phyloP scores from a whole-genome alignment of 1,140 invertebrate genomes.

The Drosophila hydei region DNA sequence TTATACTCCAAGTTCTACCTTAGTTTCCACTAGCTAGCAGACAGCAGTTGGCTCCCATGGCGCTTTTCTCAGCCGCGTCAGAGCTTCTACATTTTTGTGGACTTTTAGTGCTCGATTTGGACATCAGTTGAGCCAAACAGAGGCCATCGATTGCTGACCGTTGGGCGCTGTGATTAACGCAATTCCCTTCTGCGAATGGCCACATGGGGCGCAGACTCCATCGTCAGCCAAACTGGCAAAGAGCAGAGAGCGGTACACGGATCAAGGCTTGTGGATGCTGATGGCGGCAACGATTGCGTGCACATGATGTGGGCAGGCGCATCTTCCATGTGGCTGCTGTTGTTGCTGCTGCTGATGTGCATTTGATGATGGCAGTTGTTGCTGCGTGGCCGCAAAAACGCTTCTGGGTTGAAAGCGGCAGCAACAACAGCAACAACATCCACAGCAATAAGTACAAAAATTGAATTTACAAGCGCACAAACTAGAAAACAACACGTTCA shows the following conservation, averaged over 20 bases:
- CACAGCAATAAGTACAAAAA: slow-evolving; percentile 4
- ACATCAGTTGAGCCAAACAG: slow-evolving; percentile 19
- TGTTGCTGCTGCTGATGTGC: slow-evolving; percentile 28
- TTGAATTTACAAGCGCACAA: slow-evolving; percentile 40
- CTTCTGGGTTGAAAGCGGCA: slow-evolving; percentile 42
- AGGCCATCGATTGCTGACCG: slow-evolving; percentile 32
- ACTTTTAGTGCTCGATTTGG: no score
- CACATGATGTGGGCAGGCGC: slow-evolving; percentile 45
- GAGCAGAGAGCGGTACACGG: background rate
- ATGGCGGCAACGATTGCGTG: slow-evolving; percentile 48
- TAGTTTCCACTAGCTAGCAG: background rate
- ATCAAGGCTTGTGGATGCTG: slow-evolving; percentile 40
- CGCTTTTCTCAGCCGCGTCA: slow-evolving; percentile 21
- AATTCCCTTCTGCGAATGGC: slow-evolving; percentile 35
- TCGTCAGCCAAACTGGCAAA: background rate
- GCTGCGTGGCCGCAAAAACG: slow-evolving; percentile 42
- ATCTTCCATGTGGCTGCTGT: slow-evolving; percentile 26
- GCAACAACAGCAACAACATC: slow-evolving; percentile 18
- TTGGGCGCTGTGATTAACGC: slow-evolving; percentile 36
- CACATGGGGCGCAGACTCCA: slow-evolving; percentile 39
- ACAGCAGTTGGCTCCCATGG: slow-evolving; percentile 27
- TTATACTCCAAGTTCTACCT: no score
- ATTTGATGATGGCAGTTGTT: slow-evolving; percentile 37
- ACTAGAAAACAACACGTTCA: slow-evolving; percentile 55
- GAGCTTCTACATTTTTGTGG: slow-evolving; percentile 47